These are phyloP conservation scores for Halcyon malimbica DNA, from an alignment of 2,113 vertebrate genomes.

Conservation along the genomic window DNA sequence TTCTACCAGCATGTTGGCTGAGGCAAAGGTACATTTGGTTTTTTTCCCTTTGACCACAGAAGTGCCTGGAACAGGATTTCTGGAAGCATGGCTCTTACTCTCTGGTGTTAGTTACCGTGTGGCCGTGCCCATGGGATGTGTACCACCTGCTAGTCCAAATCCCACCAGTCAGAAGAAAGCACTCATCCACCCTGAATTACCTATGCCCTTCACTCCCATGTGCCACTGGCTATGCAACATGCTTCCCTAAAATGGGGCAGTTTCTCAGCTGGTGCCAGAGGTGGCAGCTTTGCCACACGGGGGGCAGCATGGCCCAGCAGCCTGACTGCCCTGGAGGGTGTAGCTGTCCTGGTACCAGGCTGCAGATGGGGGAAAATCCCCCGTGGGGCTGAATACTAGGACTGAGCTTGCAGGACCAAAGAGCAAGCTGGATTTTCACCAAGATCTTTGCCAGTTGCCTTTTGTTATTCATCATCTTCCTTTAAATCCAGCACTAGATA, in stretches of 20 bases:
- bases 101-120: neutral
- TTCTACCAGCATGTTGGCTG: neutral
- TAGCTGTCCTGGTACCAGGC: fast-evolving
- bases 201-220: neutral
- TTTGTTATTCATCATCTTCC: neutral
- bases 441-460: neutral
- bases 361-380: neutral
- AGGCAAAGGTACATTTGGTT: neutral
- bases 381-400: fast-evolving
- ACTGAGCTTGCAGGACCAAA: neutral
- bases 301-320: neutral
- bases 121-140: fast-evolving
- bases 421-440: neutral
- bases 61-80: neutral
- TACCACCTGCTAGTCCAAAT: neutral
- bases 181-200: too few species aligned
- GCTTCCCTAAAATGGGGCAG: neutral
- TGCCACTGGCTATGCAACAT: too few species aligned
- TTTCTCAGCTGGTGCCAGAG: too few species aligned
- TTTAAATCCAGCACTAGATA: neutral
- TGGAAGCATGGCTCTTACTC: fast-evolving
- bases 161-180: neutral
- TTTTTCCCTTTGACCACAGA: neutral
- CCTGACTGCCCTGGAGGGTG: neutral
- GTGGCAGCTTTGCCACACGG: fast-evolving